Conservation (phyloP, 2,113 vertebrate species). For the Engraulis encrasicolus region DNA sequence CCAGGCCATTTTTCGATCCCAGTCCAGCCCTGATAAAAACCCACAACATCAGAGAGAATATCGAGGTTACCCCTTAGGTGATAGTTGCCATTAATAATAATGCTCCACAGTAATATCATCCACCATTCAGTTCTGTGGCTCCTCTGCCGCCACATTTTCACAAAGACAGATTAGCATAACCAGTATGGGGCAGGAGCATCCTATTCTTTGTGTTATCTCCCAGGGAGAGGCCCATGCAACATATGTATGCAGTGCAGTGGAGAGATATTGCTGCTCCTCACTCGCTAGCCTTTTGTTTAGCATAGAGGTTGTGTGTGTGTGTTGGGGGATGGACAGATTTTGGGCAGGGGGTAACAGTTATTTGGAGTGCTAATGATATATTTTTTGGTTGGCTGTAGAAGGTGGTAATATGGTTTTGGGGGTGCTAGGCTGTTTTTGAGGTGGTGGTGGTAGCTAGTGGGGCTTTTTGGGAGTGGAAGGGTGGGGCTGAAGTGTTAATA, state of each 20-base stretch:
- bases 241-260: neutral
- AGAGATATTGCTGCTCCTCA: neutral
- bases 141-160: neutral
- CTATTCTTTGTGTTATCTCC: neutral
- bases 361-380: too few species aligned
- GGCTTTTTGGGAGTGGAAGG: too few species aligned
- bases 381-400: neutral
- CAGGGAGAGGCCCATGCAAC: neutral
- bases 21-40: too few species aligned
- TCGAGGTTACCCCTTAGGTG: too few species aligned
- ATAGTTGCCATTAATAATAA: conserved; percentile 8
- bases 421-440: neutral
- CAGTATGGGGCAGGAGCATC: neutral
- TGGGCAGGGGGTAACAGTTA: neutral
- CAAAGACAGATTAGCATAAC: neutral
- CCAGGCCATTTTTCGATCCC: too few species aligned
- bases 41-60: too few species aligned
- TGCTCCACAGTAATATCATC: neutral
- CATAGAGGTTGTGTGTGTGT: neutral
- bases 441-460: too few species aligned
- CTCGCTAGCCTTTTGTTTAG: neutral
- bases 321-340: neutral
- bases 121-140: neutral
- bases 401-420: neutral
- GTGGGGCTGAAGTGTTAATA: neutral